phyloP scores from a whole-genome alignment of 1,140 invertebrate species.

The Drosophila ficusphila region DNA sequence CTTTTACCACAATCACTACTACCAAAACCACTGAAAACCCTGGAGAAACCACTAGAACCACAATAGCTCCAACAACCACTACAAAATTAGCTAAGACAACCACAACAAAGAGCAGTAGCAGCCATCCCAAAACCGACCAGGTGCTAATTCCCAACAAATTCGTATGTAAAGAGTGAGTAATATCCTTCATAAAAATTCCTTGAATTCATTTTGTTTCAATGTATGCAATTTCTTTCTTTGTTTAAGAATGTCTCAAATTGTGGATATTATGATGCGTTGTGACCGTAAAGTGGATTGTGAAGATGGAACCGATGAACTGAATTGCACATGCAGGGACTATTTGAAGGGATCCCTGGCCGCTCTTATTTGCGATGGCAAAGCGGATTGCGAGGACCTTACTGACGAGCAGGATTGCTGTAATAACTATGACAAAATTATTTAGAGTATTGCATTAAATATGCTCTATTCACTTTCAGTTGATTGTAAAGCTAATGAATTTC shows the following conservation, averaged over 20 bases:
- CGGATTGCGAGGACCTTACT: constrained; percentile 90
- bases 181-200: no score
- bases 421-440: constrained; percentile 1
- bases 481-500: constrained; percentile 62
- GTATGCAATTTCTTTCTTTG: neutral
- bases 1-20: constrained; percentile 8
- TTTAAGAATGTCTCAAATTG: constrained; percentile 87
- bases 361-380: constrained; percentile 90
- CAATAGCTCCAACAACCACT: constrained; percentile 3
- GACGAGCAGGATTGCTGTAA: constrained; percentile 91
- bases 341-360: constrained; percentile 82
- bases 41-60: neutral
- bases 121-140: neutral
- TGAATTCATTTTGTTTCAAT: neutral
- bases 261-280: constrained; percentile 87
- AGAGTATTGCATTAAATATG: neutral
- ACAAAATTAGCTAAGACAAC: neutral
- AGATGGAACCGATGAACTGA: constrained; percentile 91
- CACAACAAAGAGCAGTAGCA: constrained; percentile 18
- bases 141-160: constrained; percentile 65
- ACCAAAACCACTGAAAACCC: constrained; percentile 4
- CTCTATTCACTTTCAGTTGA: constrained; percentile 22
- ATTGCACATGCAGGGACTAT: constrained; percentile 90
- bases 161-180: constrained; percentile 70
- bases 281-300: constrained; percentile 90